Evolutionary conservation across 1,140 invertebrate genomes (phyloP).

Genomic region (Hydropsyche tenuis): DNA sequence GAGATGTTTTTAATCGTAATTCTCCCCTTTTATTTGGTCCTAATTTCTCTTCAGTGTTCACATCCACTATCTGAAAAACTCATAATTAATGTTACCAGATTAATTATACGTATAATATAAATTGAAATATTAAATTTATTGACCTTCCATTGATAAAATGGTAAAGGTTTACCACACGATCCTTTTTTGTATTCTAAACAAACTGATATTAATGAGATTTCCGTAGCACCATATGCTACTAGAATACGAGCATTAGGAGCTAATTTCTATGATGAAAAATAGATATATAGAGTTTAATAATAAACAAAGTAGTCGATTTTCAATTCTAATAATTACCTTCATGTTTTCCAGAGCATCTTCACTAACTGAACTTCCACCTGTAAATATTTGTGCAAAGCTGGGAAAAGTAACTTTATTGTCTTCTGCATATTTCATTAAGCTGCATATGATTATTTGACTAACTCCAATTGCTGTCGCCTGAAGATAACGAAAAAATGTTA

Average conservation of each 20-base stretch:
- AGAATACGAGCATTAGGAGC: too few relatives aligned
- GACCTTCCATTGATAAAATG: slow-evolving; percentile 17
- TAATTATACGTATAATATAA: too few relatives aligned
- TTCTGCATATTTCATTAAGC: slow-evolving; percentile 1
- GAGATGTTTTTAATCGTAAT: slow-evolving; percentile 50
- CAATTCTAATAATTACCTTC: background rate
- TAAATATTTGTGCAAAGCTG: background rate
- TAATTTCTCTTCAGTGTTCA: slow-evolving; percentile 53
- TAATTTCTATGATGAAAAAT: too few relatives aligned
- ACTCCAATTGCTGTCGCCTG: background rate
- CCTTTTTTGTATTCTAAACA: background rate
- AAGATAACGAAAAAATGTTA: background rate
- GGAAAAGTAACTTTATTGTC: background rate
- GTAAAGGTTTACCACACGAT: background rate
- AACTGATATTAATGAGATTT: background rate
- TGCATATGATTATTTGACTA: background rate
- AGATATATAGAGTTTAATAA: background rate
- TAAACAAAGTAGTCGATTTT: background rate
- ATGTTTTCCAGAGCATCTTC: background rate
- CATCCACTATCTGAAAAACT: slow-evolving; percentile 35
- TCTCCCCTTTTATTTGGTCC: slow-evolving; percentile 55
- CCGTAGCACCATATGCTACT: background rate
- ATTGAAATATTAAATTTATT: too few relatives aligned
- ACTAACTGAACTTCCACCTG: slow-evolving; percentile 22
- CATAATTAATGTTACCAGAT: too few relatives aligned